Base-by-base conservation (phyloP, 2,888 invertebrate genomes). In the Lasiommata megera region DNA sequence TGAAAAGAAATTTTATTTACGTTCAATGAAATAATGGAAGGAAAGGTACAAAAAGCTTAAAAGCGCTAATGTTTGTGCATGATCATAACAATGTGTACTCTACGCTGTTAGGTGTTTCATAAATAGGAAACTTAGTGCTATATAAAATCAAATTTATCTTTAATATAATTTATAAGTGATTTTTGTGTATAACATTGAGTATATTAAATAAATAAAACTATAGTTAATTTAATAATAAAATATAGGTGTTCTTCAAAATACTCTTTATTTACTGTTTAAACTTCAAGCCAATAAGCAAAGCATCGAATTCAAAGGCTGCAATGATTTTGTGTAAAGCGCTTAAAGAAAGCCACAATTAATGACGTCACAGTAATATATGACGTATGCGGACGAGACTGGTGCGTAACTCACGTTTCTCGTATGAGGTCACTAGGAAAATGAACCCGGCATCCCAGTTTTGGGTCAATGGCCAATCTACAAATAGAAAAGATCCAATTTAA, bases 391-490 rank as follows among this genome's bases (percentile, higher is more conserved):
- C 70, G 67, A 71, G 67, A 70, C 66, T 68, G 69, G 67, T 74
- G 72, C 69, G 64, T 67, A 69, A 91, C 91, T 91, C 91, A 90
- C 91, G 82, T 86, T 84, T 87, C 84, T 85, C 77, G 80, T 76
- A 82, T 86, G 90, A 87, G 88, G 86, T 88, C 83, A 87, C 85
- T 88, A 80, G 85, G 77, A 77, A 91, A 91, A 84, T 80, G 91
- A 75, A 91, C 91, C 72, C 90, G 89, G 83, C 80, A 86, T 79
- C 91, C 91, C 81, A 90, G 82, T 86, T 90, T 90, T 76, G 84
- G 84, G 80, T 83, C 84, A 87, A 90, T 86, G 88, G 84, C 88
- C 89, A 91, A 89, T 90, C 91, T 91, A 91, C 81, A 90, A 91
- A 88, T 83, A 88, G 83, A 88, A 84, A 88, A 84, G 74, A 64